A percentile compares a stretch with the other conserved stretches of the same genome.
phyloP scores from a whole-genome alignment of 2,797 vertebrate genomes.

The Squalus acanthias region DNA sequence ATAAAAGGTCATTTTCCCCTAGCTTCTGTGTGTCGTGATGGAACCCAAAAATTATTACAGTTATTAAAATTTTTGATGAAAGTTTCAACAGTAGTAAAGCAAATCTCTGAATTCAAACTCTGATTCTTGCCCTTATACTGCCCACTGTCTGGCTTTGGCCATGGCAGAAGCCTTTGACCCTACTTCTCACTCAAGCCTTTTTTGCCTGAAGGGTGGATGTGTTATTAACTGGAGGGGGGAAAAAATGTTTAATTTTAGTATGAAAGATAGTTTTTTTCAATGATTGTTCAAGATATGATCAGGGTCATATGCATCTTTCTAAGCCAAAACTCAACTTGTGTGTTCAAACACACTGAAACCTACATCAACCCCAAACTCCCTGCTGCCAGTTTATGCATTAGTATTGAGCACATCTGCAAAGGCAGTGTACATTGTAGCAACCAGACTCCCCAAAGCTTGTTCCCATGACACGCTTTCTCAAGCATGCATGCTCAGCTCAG shows the following conservation, averaged over 20 bases:
- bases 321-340: neutral
- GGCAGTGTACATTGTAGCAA: neutral
- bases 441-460: constrained; percentile 19
- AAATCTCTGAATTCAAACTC: neutral
- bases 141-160: neutral
- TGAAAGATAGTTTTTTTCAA: neutral
- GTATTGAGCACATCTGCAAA: constrained; percentile 13
- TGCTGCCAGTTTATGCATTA: neutral
- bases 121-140: neutral
- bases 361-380: neutral
- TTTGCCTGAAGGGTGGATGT: neutral
- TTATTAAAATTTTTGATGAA: neutral
- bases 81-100: neutral
- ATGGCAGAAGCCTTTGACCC: neutral
- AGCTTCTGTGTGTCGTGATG: neutral
- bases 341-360: neutral
- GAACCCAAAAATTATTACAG: neutral
- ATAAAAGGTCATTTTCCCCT: neutral
- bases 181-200: neutral
- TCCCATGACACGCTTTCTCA: constrained; percentile 32
- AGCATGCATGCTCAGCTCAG: constrained; percentile 19
- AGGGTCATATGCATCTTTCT: neutral
- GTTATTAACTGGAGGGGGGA: neutral
- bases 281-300: neutral
- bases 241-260: neutral